These are phyloP conservation scores for Chrysemys picta DNA, from an alignment of 2,113 vertebrate species.

Conservation along the genomic window DNA sequence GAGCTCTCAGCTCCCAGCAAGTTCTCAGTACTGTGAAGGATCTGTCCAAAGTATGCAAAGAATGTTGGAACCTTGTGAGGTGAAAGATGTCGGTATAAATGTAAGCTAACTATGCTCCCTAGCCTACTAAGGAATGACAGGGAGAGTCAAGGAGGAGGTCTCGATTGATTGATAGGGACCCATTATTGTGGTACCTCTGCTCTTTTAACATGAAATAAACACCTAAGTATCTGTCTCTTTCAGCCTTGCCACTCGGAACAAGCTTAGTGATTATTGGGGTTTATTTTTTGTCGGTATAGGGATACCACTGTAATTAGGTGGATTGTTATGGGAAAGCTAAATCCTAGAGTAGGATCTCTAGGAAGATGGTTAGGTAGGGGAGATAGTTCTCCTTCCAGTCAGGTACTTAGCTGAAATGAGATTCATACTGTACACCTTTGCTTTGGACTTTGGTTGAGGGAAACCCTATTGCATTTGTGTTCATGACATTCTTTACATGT, in stretches of 20 bases:
- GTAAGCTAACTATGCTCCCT: not conserved
- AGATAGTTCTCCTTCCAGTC: not conserved
- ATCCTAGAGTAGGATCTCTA: not conserved
- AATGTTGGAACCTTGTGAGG: not conserved
- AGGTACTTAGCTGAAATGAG: not conserved
- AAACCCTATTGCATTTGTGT: not conserved
- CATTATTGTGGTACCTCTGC: not conserved
- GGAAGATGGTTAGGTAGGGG: accelerated
- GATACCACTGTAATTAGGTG: not conserved
- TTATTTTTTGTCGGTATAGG: not conserved
- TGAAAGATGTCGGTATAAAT: not conserved
- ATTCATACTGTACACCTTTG: not conserved
- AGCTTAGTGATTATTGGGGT: not conserved
- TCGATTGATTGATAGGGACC: not conserved
- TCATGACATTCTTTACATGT: accelerated
- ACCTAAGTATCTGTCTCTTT: not conserved
- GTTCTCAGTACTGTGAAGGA: conserved; percentile 1
- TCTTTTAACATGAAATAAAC: not conserved
- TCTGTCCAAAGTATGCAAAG: not conserved
- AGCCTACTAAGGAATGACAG: not conserved
- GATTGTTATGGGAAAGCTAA: not conserved
- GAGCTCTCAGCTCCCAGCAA: not conserved
- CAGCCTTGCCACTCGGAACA: not conserved
- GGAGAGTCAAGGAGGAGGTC: not conserved
- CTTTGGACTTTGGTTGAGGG: not conserved